Conservation (phyloP, 2,113 vertebrate genomes). For the Syngnathus floridae region DNA sequence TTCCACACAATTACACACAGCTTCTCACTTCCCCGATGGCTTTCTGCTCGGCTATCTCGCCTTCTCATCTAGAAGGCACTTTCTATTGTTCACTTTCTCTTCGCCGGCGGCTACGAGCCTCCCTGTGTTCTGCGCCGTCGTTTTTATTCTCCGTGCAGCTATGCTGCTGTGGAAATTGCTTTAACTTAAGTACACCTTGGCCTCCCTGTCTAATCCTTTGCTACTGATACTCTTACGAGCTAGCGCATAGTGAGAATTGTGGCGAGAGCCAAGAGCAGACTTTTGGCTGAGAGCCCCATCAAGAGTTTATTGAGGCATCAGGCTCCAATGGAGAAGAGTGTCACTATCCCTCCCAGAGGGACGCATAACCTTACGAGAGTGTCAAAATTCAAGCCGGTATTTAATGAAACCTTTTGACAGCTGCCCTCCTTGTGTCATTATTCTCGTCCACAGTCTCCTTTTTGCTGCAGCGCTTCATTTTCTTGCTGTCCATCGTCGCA, state of each 20-base stretch:
- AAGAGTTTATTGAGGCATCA: slow-evolving; percentile 11
- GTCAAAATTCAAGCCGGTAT: neutral
- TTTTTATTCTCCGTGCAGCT: slow-evolving; percentile 11
- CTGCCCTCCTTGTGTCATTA: too few species aligned
- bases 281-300: slow-evolving; percentile 28
- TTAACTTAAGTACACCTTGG: neutral
- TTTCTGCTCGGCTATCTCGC: slow-evolving; percentile 25
- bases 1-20: slow-evolving; percentile 30
- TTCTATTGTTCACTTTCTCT: slow-evolving; percentile 8
- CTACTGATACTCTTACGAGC: slow-evolving; percentile 23
- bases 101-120: slow-evolving; percentile 7
- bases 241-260: slow-evolving; percentile 28
- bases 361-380: slow-evolving; percentile 4
- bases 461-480: neutral
- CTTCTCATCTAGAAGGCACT: slow-evolving; percentile 16
- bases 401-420: neutral
- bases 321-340: slow-evolving; percentile 29
- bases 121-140: slow-evolving; percentile 20
- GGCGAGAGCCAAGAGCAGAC: slow-evolving; percentile 23
- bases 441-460: neutral
- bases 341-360: slow-evolving; percentile 26
- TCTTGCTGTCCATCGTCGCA: neutral
- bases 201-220: slow-evolving; percentile 4
- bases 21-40: slow-evolving; percentile 24
- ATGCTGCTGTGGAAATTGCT: slow-evolving; percentile 17